Conservation (phyloP, 2,797 vertebrate species). For the Melanogrammus aeglefinus region DNA sequence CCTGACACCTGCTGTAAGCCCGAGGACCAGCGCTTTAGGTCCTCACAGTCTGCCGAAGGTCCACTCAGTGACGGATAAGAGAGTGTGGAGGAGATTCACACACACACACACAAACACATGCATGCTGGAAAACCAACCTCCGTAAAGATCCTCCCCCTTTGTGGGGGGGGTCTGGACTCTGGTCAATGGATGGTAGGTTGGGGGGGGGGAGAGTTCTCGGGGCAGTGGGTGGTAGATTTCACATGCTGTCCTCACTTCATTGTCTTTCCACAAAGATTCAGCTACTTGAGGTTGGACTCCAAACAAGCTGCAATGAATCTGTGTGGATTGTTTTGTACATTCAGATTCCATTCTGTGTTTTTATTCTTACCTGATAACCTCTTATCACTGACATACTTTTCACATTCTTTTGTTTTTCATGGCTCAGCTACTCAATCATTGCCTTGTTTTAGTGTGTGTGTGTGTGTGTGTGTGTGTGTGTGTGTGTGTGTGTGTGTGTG, state of each 20-base stretch:
- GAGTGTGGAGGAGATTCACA: neutral
- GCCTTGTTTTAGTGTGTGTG: neutral
- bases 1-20: conserved; percentile 1
- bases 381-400: neutral
- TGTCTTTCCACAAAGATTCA: neutral
- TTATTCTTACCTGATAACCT: too few species aligned
- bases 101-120: conserved; percentile 19
- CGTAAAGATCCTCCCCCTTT: conserved; percentile 47
- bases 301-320: neutral
- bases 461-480: too few species aligned
- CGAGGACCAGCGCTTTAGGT: neutral
- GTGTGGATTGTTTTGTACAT: too few species aligned
- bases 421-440: neutral
- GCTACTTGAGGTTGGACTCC: neutral
- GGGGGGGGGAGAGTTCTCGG: too few species aligned
- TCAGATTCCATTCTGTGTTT: too few species aligned
- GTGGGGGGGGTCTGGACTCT: neutral
- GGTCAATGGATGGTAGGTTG: too few species aligned
- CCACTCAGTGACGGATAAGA: neutral
- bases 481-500: too few species aligned
- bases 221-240: neutral
- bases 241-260: neutral
- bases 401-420: neutral
- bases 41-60: neutral
- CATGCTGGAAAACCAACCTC: conserved; percentile 31